Evolutionary conservation across 2,113 vertebrate genomes (phyloP).

Genomic region (Otis tarda): DNA sequence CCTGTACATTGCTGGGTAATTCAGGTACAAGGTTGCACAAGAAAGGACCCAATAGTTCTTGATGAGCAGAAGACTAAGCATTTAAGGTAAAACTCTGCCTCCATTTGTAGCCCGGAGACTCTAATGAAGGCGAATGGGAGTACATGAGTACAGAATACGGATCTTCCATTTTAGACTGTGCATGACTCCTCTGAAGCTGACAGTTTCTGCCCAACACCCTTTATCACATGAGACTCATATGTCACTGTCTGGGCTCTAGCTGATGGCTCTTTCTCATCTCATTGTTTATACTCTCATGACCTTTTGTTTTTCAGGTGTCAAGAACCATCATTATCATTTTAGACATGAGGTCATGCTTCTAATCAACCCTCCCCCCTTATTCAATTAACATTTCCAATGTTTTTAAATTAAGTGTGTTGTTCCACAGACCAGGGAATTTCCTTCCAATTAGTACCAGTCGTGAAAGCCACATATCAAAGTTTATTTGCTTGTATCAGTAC

Average conservation of each 20-base stretch:
- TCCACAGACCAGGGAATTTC: conserved; percentile 44
- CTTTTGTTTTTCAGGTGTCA: conserved; percentile 53
- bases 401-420: conserved; percentile 41
- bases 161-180: not conserved
- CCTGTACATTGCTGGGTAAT: not conserved
- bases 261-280: not conserved
- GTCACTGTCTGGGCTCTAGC: not conserved
- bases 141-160: not conserved
- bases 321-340: conserved; percentile 48
- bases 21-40: not conserved
- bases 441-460: conserved; percentile 56
- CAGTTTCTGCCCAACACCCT: not conserved
- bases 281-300: conserved; percentile 34
- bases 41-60: not conserved
- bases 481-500: conserved; percentile 54
- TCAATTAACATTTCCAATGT: conserved; percentile 56
- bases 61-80: not conserved
- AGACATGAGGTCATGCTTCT: conserved; percentile 48
- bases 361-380: conserved; percentile 42
- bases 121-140: not conserved
- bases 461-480: conserved; percentile 61
- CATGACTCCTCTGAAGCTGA: not conserved
- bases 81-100: not conserved
- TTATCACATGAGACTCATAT: not conserved
- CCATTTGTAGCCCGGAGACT: not conserved